Evolutionary conservation across 2,113 vertebrate genomes (phyloP).

Genomic region (Prunella fulvescens): DNA sequence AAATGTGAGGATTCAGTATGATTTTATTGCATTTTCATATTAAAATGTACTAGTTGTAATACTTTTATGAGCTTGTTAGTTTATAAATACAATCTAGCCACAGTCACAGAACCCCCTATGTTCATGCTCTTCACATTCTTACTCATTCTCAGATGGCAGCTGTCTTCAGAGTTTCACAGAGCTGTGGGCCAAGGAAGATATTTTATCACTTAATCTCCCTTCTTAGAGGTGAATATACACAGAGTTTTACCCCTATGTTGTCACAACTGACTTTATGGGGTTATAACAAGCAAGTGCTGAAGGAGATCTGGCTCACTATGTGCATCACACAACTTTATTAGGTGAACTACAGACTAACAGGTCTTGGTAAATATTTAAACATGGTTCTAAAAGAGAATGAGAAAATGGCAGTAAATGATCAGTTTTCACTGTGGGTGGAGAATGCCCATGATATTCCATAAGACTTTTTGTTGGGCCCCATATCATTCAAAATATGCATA

Average conservation of each 20-base stretch:
- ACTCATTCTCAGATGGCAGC: not conserved
- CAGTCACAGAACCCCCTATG: not conserved
- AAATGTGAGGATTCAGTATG: constrained; percentile 23
- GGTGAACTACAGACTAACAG: not conserved
- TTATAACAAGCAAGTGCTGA: not conserved
- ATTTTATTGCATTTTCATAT: constrained; percentile 53
- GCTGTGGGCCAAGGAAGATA: not conserved
- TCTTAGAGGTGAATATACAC: not conserved
- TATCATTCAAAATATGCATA: not conserved
- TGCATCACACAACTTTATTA: not conserved
- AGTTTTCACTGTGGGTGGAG: not conserved
- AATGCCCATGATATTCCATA: not conserved
- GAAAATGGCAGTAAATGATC: not conserved
- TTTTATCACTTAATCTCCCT: not conserved
- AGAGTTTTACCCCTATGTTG: not conserved
- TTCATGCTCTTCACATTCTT: not conserved
- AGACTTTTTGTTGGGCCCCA: not conserved
- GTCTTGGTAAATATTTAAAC: not conserved
- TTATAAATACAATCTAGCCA: constrained; percentile 12
- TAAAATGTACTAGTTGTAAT: constrained; percentile 45
- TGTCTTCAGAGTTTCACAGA: not conserved
- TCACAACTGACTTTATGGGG: not conserved
- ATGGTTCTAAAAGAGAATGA: not conserved
- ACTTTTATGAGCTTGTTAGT: constrained; percentile 16
- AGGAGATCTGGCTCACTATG: not conserved